Percentiles rank a stretch among this genome's conserved stretches.
Conservation (phyloP, 1,140 invertebrate species). For the Luehdorfia chinensis region DNA sequence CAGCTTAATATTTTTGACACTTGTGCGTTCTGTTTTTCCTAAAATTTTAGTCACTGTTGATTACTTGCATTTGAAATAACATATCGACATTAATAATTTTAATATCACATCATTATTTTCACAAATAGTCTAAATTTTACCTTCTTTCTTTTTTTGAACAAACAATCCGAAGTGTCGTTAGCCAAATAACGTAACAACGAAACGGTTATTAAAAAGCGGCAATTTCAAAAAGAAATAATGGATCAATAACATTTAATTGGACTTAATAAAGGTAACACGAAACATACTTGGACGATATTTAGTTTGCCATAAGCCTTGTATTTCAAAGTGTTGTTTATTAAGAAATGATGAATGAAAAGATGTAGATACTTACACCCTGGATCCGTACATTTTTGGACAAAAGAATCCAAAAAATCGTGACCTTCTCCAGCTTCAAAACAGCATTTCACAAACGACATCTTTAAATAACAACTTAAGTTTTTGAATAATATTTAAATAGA, state of each 20-base stretch:
- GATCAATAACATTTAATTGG: slow-evolving; percentile 10
- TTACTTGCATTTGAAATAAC: too few relatives aligned
- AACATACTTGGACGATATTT: too few relatives aligned
- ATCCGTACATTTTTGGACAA: slow-evolving; percentile 87
- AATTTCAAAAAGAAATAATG: slow-evolving; percentile 2
- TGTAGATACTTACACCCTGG: slow-evolving; percentile 89
- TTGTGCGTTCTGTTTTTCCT: slow-evolving; percentile 21
- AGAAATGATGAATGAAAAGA: too few relatives aligned
- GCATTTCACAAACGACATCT: slow-evolving; percentile 86
- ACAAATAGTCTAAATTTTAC: too few relatives aligned
- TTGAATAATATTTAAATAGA: slow-evolving; percentile 21
- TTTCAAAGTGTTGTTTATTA: too few relatives aligned
- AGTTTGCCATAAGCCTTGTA: too few relatives aligned
- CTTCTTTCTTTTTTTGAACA: too few relatives aligned
- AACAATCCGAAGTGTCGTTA: too few relatives aligned
- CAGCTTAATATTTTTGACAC: slow-evolving; percentile 21
- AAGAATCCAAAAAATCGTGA: slow-evolving; percentile 84
- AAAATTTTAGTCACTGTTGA: not conserved
- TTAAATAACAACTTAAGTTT: slow-evolving; percentile 18
- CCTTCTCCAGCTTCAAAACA: slow-evolving; percentile 85
- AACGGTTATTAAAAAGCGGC: not conserved
- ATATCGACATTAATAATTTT: too few relatives aligned
- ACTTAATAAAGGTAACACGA: not conserved
- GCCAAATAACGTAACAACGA: slow-evolving; percentile 2
- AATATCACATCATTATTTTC: too few relatives aligned